Percentiles rank a stretch among this genome's conserved stretches.
phyloP scores from a whole-genome alignment of 2,113 vertebrate genomes.

The Zapus hudsonius region DNA sequence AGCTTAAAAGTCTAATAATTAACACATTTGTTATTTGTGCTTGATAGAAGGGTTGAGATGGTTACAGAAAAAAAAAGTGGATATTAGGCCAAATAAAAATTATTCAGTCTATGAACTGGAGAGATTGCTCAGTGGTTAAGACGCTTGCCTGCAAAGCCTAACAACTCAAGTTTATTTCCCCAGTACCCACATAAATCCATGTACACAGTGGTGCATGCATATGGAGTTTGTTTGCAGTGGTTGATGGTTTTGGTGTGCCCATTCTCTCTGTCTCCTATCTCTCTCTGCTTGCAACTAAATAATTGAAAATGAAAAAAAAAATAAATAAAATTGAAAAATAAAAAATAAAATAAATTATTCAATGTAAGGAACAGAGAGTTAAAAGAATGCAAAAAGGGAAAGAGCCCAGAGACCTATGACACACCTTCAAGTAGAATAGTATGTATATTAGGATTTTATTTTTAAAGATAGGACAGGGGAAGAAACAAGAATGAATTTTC shows the following conservation, averaged over 20 bases:
- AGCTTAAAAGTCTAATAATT: not conserved
- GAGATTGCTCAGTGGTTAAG: no score
- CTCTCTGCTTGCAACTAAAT: no score
- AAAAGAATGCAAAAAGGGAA: not conserved
- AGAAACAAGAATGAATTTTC: not conserved
- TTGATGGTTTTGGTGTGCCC: no score
- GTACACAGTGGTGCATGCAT: no score
- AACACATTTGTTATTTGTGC: not conserved
- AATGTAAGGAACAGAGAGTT: conserved; percentile 10
- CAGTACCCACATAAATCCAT: no score
- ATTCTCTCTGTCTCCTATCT: no score
- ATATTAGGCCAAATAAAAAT: not conserved
- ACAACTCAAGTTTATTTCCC: no score
- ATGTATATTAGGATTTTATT: not conserved
- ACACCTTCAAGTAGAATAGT: not conserved
- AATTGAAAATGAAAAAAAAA: no score
- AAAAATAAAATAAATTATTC: no score
- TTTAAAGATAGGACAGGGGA: not conserved
- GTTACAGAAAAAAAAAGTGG: not conserved
- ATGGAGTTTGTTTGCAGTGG: no score
- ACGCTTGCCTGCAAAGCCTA: no score
- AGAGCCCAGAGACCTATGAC: not conserved
- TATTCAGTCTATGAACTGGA: not conserved
- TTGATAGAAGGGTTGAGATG: not conserved
- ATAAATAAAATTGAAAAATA: no score